Evolutionary conservation across 2,888 invertebrate species (phyloP).

Genomic region (Sylvicola fuscatus): DNA sequence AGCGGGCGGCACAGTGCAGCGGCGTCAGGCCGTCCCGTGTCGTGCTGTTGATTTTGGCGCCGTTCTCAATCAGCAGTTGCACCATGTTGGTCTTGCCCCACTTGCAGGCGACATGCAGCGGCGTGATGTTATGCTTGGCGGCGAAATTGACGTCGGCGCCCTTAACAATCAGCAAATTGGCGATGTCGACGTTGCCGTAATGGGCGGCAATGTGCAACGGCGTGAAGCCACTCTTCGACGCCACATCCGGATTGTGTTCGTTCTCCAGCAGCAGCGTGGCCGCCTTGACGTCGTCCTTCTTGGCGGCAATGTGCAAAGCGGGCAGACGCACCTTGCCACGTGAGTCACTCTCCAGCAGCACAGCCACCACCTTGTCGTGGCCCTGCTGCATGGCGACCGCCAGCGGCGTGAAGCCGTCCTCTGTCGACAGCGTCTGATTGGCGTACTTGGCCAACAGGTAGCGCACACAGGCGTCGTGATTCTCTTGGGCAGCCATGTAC

Average conservation of each 20-base stretch:
- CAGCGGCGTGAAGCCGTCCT: slow-evolving; percentile 95
- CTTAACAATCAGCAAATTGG: slow-evolving; percentile 64
- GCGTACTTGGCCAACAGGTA: slow-evolving; percentile 81
- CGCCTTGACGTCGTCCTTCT: slow-evolving; percentile 95
- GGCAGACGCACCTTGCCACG: slow-evolving; percentile 89
- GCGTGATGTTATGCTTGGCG: slow-evolving; percentile 97
- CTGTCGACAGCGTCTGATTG: slow-evolving; percentile 90
- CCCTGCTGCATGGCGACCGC: slow-evolving; percentile 99
- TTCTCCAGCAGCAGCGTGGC: slow-evolving; percentile 82
- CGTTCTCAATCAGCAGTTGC: slow-evolving; percentile 65
- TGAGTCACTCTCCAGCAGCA: slow-evolving; percentile 88
- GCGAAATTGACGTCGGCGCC: slow-evolving; percentile 91
- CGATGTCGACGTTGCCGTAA: slow-evolving; percentile 93
- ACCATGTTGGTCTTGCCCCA: slow-evolving; percentile 96
- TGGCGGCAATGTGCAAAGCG: slow-evolving; percentile 94
- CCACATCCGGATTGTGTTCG: slow-evolving; percentile 92
- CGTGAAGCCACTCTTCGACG: slow-evolving; percentile 94
- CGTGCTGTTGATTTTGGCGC: slow-evolving; percentile 80
- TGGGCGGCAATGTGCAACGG: slow-evolving; percentile 97
- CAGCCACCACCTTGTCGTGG: slow-evolving; percentile 92
- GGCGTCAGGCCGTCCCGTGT: slow-evolving; percentile 92
- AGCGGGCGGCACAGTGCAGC: slow-evolving; percentile 89
- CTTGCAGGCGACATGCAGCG: slow-evolving; percentile 92
- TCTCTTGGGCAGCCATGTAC: slow-evolving; percentile 98
- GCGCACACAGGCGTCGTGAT: slow-evolving; percentile 83